These are phyloP conservation scores for Sialis lutaria DNA, from an alignment of 2,888 invertebrate genomes.

Conservation along the genomic window DNA sequence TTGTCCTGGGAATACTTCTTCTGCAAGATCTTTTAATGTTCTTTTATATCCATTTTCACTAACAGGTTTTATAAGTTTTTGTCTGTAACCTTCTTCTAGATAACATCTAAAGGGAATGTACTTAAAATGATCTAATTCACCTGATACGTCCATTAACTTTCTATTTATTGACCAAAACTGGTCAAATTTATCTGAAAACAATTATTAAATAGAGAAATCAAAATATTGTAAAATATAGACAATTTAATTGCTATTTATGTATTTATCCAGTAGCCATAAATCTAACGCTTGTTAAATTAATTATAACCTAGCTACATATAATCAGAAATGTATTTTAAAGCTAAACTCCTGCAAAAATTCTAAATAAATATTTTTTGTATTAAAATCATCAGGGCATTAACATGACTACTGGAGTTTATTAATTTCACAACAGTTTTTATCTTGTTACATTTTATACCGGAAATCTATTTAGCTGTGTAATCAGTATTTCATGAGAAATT, in stretches of 20 bases:
- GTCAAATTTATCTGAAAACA: slow-evolving; percentile 79
- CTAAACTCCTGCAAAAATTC: too few relatives aligned
- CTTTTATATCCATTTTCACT: slow-evolving; percentile 55
- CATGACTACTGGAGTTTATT: too few relatives aligned
- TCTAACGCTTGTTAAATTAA: too few relatives aligned
- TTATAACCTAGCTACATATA: neutral
- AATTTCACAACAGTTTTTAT: too few relatives aligned
- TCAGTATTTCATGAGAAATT: too few relatives aligned
- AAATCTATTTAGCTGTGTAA: too few relatives aligned
- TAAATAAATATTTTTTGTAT: too few relatives aligned
- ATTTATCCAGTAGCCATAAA: too few relatives aligned
- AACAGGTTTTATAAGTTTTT: slow-evolving; percentile 60
- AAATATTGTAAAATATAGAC: neutral
- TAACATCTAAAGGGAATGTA: slow-evolving; percentile 82
- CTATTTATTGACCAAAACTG: slow-evolving; percentile 98
- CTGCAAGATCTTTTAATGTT: slow-evolving; percentile 51
- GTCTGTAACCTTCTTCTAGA: slow-evolving; percentile 48
- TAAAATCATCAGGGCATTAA: too few relatives aligned
- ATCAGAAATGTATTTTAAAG: too few relatives aligned
- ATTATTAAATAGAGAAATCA: neutral
- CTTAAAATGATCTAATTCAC: slow-evolving; percentile 67
- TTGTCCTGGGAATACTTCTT: slow-evolving; percentile 48
- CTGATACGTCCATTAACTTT: slow-evolving; percentile 77
- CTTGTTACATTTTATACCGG: too few relatives aligned
- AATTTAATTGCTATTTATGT: too few relatives aligned